Evolutionary conservation across 1,140 invertebrate species (phyloP).

Genomic region (Drosophila kohkoa): DNA sequence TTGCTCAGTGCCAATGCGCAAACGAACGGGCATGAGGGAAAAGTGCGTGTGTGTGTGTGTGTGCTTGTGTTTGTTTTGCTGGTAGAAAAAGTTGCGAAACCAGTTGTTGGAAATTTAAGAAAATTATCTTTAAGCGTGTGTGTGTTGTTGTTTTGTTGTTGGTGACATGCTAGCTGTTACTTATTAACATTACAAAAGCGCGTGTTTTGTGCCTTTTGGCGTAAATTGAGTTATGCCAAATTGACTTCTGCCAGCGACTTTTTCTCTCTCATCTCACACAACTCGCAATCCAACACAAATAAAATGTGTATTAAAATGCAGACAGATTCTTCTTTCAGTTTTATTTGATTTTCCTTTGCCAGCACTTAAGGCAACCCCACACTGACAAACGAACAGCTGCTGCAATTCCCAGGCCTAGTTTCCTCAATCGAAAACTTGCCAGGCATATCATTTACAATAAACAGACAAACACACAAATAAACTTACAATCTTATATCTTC

Average conservation of each 20-base stretch:
- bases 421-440: slow-evolving; percentile 28
- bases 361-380: slow-evolving; percentile 53
- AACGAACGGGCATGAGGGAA: neutral
- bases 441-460: slow-evolving; percentile 52
- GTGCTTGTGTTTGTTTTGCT: slow-evolving; percentile 32
- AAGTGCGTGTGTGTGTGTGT: neutral
- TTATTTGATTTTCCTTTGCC: slow-evolving; percentile 61
- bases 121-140: slow-evolving; percentile 68
- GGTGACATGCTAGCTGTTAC: slow-evolving; percentile 49
- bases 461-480: neutral
- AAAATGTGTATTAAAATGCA: slow-evolving; percentile 69
- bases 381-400: slow-evolving; percentile 48
- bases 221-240: slow-evolving; percentile 71
- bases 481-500: neutral
- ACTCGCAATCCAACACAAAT: neutral
- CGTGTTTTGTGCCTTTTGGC: slow-evolving; percentile 58
- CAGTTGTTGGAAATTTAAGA: slow-evolving; percentile 63
- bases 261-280: neutral
- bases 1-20: slow-evolving; percentile 47
- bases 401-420: slow-evolving; percentile 73
- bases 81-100: slow-evolving; percentile 41
- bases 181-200: slow-evolving; percentile 77
- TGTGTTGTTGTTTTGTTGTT: slow-evolving; percentile 13
- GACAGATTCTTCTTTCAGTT: slow-evolving; percentile 40
- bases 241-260: slow-evolving; percentile 60